Conservation (phyloP, 2,888 invertebrate genomes). For the Cataglyphis rosenhaueri region DNA sequence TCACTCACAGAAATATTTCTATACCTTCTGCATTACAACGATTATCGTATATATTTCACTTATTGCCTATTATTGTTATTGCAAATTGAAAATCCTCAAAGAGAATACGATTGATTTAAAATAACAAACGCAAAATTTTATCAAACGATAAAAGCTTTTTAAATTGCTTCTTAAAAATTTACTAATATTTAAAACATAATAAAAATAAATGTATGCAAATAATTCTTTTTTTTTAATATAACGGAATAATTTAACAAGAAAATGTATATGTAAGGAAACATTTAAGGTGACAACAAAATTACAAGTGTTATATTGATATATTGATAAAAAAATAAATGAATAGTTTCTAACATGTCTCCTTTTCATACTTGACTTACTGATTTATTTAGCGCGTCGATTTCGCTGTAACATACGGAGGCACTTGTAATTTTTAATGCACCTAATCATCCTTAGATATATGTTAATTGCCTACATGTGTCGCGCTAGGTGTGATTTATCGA, state of each 20-base stretch:
- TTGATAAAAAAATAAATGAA: conserved; percentile 55
- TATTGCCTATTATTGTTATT: neutral
- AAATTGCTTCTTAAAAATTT: neutral
- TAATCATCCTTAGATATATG: conserved; percentile 75
- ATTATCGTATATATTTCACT: neutral
- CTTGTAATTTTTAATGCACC: conserved; percentile 74
- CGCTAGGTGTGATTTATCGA: conserved; percentile 80
- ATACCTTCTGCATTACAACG: neutral
- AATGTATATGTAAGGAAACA: neutral
- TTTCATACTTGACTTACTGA: conserved; percentile 50
- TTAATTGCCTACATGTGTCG: conserved; percentile 77
- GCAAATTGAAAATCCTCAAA: neutral
- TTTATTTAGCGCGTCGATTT: conserved; percentile 68
- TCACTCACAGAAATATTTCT: conserved; percentile 8
- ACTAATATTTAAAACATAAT: neutral
- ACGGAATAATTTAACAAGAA: neutral
- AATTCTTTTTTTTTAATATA: neutral
- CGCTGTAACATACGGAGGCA: conserved; percentile 59
- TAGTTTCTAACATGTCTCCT: conserved; percentile 58
- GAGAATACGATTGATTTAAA: neutral
- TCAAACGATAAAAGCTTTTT: neutral
- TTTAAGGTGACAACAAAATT: neutral
- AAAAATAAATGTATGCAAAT: neutral
- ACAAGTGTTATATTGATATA: conserved; percentile 37
- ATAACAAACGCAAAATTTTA: neutral